Evolutionary conservation across 2,888 invertebrate species (phyloP).

Genomic region (Philereme transversata): DNA sequence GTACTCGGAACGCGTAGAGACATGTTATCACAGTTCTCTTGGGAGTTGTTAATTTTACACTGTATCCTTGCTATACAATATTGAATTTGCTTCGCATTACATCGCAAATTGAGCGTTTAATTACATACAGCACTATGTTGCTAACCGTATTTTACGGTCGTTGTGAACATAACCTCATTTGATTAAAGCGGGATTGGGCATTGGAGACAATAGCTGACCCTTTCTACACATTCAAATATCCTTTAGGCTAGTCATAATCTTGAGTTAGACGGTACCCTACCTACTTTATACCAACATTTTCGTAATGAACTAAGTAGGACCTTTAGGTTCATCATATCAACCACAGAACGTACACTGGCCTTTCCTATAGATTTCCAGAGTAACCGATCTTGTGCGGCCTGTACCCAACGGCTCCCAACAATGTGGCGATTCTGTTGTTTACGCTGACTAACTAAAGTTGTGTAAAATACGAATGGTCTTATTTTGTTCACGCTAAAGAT

Average conservation of each 20-base stretch:
- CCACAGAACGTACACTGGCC: too few relatives aligned
- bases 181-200: constrained; percentile 29
- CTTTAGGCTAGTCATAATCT: constrained; percentile 13
- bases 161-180: constrained; percentile 26
- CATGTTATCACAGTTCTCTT: too few relatives aligned
- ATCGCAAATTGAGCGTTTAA: constrained; percentile 40
- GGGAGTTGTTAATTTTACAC: not conserved
- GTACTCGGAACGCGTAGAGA: too few relatives aligned
- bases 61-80: constrained; percentile 28
- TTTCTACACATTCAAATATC: constrained; percentile 31
- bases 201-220: constrained; percentile 25
- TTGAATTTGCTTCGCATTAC: constrained; percentile 42
- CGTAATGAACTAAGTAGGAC: too few relatives aligned
- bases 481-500: too few relatives aligned
- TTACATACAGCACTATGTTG: constrained; percentile 24
- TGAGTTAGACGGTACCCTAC: constrained; percentile 8
- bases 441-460: too few relatives aligned
- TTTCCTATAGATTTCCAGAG: too few relatives aligned
- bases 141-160: constrained; percentile 32
- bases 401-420: too few relatives aligned
- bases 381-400: too few relatives aligned
- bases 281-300: not conserved
- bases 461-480: too few relatives aligned
- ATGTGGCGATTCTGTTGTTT: too few relatives aligned
- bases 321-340: too few relatives aligned